phyloP scores from a whole-genome alignment of 1,140 invertebrate genomes.

The Drosophila mayri region DNA sequence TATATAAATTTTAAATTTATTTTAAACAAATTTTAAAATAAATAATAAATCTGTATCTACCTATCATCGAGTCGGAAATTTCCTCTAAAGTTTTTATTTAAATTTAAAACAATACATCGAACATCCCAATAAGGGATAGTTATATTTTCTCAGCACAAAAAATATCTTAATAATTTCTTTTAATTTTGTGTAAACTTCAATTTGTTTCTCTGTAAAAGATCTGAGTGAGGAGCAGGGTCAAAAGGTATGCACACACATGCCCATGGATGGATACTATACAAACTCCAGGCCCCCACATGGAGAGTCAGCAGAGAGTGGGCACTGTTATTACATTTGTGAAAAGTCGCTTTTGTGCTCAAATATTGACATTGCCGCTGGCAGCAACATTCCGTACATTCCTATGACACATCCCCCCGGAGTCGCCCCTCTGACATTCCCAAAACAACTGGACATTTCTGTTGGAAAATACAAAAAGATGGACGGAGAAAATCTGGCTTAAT shows the following conservation, averaged over 20 bases:
- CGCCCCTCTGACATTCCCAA: not conserved
- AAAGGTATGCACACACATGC: slow-evolving; percentile 15
- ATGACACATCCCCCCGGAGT: not conserved
- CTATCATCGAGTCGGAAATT: too few species aligned
- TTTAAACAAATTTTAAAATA: not conserved
- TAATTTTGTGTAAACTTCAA: not conserved
- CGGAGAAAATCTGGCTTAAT: slow-evolving; percentile 46
- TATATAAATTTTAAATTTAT: too few species aligned
- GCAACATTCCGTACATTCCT: slow-evolving; percentile 15
- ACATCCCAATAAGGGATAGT: too few species aligned
- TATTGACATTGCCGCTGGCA: slow-evolving; percentile 53
- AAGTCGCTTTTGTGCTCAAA: slow-evolving; percentile 49
- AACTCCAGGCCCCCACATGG: not conserved
- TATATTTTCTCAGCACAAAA: too few species aligned
- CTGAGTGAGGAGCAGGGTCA: slow-evolving; percentile 2
- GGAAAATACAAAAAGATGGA: not conserved
- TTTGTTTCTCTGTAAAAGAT: not conserved
- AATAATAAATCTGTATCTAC: too few species aligned
- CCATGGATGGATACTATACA: not conserved
- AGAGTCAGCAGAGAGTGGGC: not conserved
- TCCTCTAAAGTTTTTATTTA: not conserved
- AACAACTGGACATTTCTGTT: slow-evolving; percentile 16
- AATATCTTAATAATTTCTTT: too few species aligned
- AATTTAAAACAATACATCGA: not conserved
- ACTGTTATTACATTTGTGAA: slow-evolving; percentile 36